Percentiles rank a stretch among this genome's conserved stretches.
phyloP scores from a whole-genome alignment of 2,888 invertebrate species.

The Macrostomum cliftonense region DNA sequence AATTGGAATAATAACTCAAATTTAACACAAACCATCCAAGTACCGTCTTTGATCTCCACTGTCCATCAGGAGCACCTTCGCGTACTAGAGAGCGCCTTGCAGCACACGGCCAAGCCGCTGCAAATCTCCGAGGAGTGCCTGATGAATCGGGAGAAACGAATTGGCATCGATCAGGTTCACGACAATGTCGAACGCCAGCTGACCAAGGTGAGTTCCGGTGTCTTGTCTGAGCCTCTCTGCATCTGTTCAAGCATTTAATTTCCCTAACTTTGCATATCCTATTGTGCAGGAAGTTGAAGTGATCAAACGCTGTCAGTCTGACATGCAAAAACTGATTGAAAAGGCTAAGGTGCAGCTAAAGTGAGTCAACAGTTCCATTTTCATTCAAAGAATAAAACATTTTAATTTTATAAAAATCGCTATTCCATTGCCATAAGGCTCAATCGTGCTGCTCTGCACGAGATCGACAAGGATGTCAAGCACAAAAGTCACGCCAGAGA shows the following conservation, averaged over 20 bases:
- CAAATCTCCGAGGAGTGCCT: slow-evolving; percentile 81
- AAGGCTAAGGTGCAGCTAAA: slow-evolving; percentile 42
- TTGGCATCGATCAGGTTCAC: slow-evolving; percentile 70
- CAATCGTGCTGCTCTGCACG: slow-evolving; percentile 44
- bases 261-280: neutral
- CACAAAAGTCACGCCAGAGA: slow-evolving; percentile 62
- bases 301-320: slow-evolving; percentile 57
- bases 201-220: slow-evolving; percentile 41
- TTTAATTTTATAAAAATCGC: too few species aligned
- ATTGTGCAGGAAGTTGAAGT: slow-evolving; percentile 52
- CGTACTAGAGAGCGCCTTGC: slow-evolving; percentile 48
- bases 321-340: slow-evolving; percentile 53
- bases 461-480: slow-evolving; percentile 66
- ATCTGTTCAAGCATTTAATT: neutral
- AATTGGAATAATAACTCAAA: too few species aligned
- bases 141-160: slow-evolving; percentile 68
- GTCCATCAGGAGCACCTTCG: slow-evolving; percentile 41
- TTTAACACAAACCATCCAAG: too few species aligned
- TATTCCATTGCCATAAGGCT: slow-evolving; percentile 21
- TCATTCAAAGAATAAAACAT: too few species aligned
- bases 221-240: neutral
- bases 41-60: too few species aligned
- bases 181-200: slow-evolving; percentile 69
- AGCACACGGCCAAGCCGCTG: slow-evolving; percentile 65
- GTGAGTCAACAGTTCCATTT: slow-evolving; percentile 18